A percentile compares a stretch with the other conserved stretches of the same genome.
These are phyloP conservation scores for Enteromius afrohamiltoni DNA, from an alignment of 2,797 vertebrate species.

Conservation along the genomic window DNA sequence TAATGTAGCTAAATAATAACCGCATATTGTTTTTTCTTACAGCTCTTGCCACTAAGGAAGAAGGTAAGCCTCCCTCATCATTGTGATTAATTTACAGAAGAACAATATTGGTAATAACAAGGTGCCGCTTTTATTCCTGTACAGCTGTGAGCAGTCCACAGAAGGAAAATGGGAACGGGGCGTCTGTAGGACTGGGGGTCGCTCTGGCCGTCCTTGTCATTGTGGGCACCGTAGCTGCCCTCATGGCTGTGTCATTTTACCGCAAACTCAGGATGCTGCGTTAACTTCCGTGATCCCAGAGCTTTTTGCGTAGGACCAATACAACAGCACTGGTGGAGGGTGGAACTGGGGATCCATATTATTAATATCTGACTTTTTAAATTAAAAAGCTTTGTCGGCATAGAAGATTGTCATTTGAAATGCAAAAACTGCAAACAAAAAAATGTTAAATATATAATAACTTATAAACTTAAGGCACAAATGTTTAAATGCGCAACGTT, in stretches of 20 bases:
- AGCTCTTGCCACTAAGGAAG: constrained; percentile 65
- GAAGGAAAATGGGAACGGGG: constrained; percentile 15
- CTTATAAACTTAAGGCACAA: neutral
- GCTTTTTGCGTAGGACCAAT: constrained; percentile 47
- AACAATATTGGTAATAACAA: neutral
- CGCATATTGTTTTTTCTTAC: constrained; percentile 57
- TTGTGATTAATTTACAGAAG: neutral
- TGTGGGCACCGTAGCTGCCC: constrained; percentile 60
- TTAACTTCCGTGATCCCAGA: constrained; percentile 49
- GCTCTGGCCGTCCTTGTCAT: constrained; percentile 70
- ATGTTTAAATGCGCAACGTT: neutral
- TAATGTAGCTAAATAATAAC: neutral
- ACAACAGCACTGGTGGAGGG: constrained; percentile 60
- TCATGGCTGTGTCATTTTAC: constrained; percentile 64
- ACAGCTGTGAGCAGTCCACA: constrained; percentile 64
- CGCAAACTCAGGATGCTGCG: constrained; percentile 61
- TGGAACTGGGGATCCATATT: constrained; percentile 41
- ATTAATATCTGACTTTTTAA: neutral
- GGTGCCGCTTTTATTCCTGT: constrained; percentile 34
- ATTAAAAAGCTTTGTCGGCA: neutral
- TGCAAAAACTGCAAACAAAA: constrained; percentile 18
- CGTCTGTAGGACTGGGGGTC: constrained; percentile 70
- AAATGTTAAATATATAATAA: neutral
- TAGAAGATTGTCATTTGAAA: constrained; percentile 22
- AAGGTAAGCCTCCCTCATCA: constrained; percentile 49